Conservation (phyloP, 2,888 invertebrate genomes). For the Chydorus sphaericus region DNA sequence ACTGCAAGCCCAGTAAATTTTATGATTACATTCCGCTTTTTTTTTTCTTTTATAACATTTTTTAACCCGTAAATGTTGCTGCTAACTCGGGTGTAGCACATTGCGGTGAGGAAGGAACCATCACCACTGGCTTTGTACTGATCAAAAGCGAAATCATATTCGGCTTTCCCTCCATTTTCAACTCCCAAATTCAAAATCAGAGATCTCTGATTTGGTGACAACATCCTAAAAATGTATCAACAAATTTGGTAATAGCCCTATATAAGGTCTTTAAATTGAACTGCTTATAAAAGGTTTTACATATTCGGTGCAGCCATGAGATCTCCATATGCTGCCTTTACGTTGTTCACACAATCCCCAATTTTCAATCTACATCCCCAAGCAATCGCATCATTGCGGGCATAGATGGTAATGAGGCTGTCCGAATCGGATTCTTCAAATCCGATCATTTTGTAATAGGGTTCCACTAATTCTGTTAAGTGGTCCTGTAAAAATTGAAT, state of each 20-base stretch:
- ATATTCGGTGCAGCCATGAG: conserved; percentile 60
- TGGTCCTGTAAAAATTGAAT: conserved; percentile 50
- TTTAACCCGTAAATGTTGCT: no score
- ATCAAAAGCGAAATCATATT: conserved; percentile 81
- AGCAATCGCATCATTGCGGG: conserved; percentile 51
- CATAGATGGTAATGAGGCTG: conserved; percentile 51
- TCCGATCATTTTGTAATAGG: conserved; percentile 51
- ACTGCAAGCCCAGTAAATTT: conserved; percentile 33
- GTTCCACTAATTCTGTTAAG: conserved; percentile 45
- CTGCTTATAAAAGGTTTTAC: conserved; percentile 28
- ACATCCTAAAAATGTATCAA: conserved; percentile 24
- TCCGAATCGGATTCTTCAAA: conserved; percentile 47
- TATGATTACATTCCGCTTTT: no score
- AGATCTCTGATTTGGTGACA: conserved; percentile 65
- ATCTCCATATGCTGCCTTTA: conserved; percentile 52
- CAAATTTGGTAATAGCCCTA: neutral
- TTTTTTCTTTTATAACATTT: no score
- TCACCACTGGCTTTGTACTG: conserved; percentile 56
- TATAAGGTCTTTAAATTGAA: neutral
- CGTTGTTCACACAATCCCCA: conserved; percentile 54
- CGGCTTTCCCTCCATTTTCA: conserved; percentile 59
- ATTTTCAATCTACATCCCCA: conserved; percentile 64
- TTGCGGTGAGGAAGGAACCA: conserved; percentile 52
- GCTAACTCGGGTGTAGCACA: no score
- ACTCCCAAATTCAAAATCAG: conserved; percentile 79